phyloP scores from a whole-genome alignment of 2,113 vertebrate genomes.

The Brachyhypopomus occidentalis region DNA sequence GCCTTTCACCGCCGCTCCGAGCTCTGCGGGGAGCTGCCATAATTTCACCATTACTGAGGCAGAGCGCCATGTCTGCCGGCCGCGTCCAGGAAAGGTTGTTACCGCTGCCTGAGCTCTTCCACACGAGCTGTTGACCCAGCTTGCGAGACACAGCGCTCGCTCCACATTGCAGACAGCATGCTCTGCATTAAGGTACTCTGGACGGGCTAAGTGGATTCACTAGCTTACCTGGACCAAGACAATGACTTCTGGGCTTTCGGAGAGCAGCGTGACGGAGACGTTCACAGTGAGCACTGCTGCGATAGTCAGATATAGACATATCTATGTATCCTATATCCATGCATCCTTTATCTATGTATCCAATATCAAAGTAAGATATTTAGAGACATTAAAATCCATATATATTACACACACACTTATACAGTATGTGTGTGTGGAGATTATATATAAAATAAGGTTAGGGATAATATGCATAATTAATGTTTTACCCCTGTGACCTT shows the following conservation, averaged over 20 bases:
- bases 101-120: slow-evolving; percentile 28
- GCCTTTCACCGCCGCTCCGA: not conserved
- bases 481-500: too few species aligned
- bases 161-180: not conserved
- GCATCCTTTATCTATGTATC: too few species aligned
- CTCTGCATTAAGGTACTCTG: slow-evolving; percentile 6
- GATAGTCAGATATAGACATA: too few species aligned
- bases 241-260: not conserved
- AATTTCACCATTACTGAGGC: slow-evolving; percentile 28
- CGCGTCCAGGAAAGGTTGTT: slow-evolving; percentile 42
- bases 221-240: not conserved
- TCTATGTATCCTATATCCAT: too few species aligned
- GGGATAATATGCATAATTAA: too few species aligned
- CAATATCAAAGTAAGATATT: too few species aligned
- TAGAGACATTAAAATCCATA: too few species aligned
- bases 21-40: slow-evolving; percentile 8
- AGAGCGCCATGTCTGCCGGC: slow-evolving; percentile 1
- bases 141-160: slow-evolving; percentile 13
- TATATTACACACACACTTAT: too few species aligned
- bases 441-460: too few species aligned
- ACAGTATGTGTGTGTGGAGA: too few species aligned
- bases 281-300: too few species aligned
- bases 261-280: too few species aligned
- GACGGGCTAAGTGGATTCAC: slow-evolving; percentile 30
- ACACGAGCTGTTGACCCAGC: slow-evolving; percentile 39